Base-by-base conservation (phyloP, 2,797 vertebrate genomes). In the Pampus argenteus region DNA sequence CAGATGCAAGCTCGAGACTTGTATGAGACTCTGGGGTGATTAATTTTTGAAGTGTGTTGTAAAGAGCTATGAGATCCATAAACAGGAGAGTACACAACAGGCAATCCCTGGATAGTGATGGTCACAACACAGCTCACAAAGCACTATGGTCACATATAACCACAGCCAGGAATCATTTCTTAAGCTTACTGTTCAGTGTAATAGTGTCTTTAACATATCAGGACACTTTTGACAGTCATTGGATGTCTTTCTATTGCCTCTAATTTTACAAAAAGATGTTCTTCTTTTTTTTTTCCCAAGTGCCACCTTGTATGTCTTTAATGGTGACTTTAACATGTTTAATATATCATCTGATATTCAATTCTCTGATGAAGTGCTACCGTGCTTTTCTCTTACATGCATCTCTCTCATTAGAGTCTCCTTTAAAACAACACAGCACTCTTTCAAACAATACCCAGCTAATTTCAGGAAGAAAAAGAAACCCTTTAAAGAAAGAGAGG, bases 11-110 rank as follows among this genome's bases (percentile, higher is more conserved):
- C 79, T 42, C 64, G 67, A 79, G 78, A 87, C 82, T 76, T 80
- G 86, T 87, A 91, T 87, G 77, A 81, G 86, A 85, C 89, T 92
- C 89, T 80, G 71, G 88, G 88, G 89, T 89, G 91, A 92, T 93
- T 92, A 81, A 90, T 93, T 91, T 92, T 89, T 92, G 86, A 92
- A 93, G 91, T 92, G 88, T 86, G 88, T 76, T 90, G 86, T 92
- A 91, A 92, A 92, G 90, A 87, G 90, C 90, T 83, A 90, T 88
- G 89, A 89, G 86, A 93, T 88, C 86, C 89, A 89, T 92, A 92
- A 92, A 92, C 74, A 88, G 77, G 74, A 88, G 79, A 84, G 82
- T 88, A 87, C 83, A 87, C 86, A 91, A 88, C 83, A 81, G 88
- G 68, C 80, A 79, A 76, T 88, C 84, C 73, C 78, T 65, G 75